Conservation (phyloP, 2,888 invertebrate species). For the Physocephala rufipes region DNA sequence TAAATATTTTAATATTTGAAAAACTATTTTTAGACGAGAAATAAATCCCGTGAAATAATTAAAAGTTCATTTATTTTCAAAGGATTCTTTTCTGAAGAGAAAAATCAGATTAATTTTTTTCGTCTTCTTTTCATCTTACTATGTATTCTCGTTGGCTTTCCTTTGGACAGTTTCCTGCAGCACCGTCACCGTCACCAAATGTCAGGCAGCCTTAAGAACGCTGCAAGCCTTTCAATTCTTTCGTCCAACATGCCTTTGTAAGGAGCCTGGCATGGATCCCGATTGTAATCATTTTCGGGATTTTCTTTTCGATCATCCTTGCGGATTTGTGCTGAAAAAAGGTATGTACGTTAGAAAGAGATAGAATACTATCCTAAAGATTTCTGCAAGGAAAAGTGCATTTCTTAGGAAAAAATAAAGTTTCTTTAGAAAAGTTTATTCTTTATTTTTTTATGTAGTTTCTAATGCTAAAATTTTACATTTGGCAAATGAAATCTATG, state of each 20-base stretch:
- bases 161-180: conserved; percentile 85
- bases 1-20: too few species aligned
- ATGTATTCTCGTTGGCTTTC: not conserved
- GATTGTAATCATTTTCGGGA: conserved; percentile 93
- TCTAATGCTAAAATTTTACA: too few species aligned
- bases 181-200: conserved; percentile 91
- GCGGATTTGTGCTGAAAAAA: conserved; percentile 89
- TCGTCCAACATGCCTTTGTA: conserved; percentile 91
- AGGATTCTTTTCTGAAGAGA: not conserved
- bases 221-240: conserved; percentile 93
- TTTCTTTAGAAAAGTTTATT: not conserved
- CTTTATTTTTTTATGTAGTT: not conserved
- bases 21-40: too few species aligned
- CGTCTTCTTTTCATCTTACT: not conserved
- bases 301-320: conserved; percentile 93
- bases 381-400: too few species aligned
- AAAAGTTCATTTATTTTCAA: too few species aligned
- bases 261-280: conserved; percentile 88
- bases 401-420: not conserved
- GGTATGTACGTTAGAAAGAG: conserved; percentile 69
- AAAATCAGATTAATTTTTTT: conserved; percentile 7
- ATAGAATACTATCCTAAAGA: too few species aligned
- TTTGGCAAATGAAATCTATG: too few species aligned
- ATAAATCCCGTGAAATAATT: too few species aligned
- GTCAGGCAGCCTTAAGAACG: conserved; percentile 88